Evolutionary conservation across 2,888 invertebrate genomes (phyloP), one percentile per base, ranked within the genome.

Genomic region (Quadriops clusia): DNA sequence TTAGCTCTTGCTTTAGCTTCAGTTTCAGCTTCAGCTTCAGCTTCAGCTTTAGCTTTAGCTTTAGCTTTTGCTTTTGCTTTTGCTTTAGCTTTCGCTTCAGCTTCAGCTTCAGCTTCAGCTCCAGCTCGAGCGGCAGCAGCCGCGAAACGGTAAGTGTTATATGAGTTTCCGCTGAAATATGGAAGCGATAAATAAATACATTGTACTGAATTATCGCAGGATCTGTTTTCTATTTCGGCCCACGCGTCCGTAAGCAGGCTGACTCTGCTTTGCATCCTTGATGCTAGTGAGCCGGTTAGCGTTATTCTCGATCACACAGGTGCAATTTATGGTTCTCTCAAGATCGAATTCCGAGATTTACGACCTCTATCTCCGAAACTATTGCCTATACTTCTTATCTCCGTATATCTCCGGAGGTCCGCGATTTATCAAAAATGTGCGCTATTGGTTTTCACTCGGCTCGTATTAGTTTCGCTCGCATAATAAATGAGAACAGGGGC

Each of bases 291-390:
- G 44, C 47, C 52, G 51, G 46, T 51, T 53, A 52, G 49, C 51
- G 49, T 50, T 53, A 50, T 49, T 51, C 51, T 42, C 52, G 55
- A 56, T 58, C 58, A 49, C n/a, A n/a, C 60, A 61, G 59, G 59
- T 61, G 59, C 57, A 53, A 60, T 61, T 60, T 61, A 61, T 61
- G 56, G 54, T 51, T 48, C 55, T 54, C 56, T 50, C 52, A 56
- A 59, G 58, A 60, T 60, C 59, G 58, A 57, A 59, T 57, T 56
- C 50, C 46, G 48, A 56, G 60, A 61, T 61, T 60, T 61, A 61
- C 55, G 49, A 48, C 53, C 49, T 47, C 58, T 56, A 60, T 60
- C 58, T 56, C 42, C 47, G 53, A 54, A 58, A 58, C 58, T 60
- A 59, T 58, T 55, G 58, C 56, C 56, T 54, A 55, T 54, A 55